These are phyloP conservation scores for Marmota monax DNA, from an alignment of 2,113 vertebrate genomes.

Conservation along the genomic window DNA sequence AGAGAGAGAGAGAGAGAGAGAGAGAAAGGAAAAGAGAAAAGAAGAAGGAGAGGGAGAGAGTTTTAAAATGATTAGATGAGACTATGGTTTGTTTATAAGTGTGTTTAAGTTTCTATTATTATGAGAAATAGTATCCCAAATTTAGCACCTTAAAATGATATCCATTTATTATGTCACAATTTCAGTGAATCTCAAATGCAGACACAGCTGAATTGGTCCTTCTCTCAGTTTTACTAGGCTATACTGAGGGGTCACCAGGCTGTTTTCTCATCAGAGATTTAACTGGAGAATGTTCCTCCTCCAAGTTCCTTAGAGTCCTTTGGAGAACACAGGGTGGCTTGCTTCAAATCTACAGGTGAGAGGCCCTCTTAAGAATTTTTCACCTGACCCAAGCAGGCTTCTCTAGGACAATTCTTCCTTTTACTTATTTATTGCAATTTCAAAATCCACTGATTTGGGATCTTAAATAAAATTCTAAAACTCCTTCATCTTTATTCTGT, in stretches of 20 bases:
- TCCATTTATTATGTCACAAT: not conserved
- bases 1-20: too few relatives aligned
- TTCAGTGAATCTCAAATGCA: not conserved
- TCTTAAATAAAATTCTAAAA: not conserved
- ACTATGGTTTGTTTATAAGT: not conserved
- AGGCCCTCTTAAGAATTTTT: not conserved
- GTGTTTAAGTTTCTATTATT: not conserved
- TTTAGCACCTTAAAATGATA: not conserved
- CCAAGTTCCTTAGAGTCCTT: not conserved
- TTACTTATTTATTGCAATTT: not conserved
- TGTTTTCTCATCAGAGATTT: too few relatives aligned
- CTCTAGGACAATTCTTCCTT: not conserved
- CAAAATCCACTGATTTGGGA: not conserved
- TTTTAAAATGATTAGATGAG: not conserved
- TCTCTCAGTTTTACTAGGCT: not conserved
- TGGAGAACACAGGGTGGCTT: not conserved
- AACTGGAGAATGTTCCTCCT: not conserved
- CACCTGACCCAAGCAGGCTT: not conserved
- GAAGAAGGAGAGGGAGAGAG: too few relatives aligned
- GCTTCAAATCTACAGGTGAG: not conserved
- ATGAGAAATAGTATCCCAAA: not conserved
- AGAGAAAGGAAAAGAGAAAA: not conserved
- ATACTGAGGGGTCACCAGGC: too few relatives aligned
- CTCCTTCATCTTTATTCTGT: not conserved
- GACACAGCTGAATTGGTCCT: not conserved